A percentile compares a stretch with the other conserved stretches of the same genome.
Evolutionary conservation across 2,113 vertebrate species (phyloP).

Genomic region (Gobius niger): DNA sequence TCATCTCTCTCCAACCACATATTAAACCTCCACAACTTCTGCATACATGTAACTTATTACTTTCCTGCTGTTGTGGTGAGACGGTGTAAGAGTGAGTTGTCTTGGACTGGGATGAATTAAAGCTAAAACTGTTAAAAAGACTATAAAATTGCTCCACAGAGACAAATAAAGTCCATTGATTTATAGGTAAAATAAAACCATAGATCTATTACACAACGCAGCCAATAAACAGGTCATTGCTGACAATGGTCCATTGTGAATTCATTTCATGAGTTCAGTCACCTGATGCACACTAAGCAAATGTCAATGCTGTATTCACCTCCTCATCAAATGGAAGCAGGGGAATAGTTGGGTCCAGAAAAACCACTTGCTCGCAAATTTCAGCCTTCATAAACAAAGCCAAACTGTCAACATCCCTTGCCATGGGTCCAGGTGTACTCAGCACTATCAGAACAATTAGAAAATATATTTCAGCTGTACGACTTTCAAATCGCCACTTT

Average conservation of each 20-base stretch:
- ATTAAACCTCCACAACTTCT: too few species aligned
- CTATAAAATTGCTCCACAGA: neutral
- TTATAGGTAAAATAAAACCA: too few species aligned
- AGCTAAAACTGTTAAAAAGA: too few species aligned
- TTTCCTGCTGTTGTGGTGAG: too few species aligned
- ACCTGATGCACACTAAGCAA: neutral
- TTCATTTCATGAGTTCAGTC: neutral
- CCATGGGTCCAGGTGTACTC: slow-evolving; percentile 80
- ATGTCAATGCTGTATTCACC: slow-evolving; percentile 34
- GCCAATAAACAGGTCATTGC: too few species aligned
- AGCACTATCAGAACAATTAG: slow-evolving; percentile 61
- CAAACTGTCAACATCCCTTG: slow-evolving; percentile 86
- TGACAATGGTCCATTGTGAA: neutral
- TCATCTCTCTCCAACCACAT: too few species aligned
- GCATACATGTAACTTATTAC: too few species aligned
- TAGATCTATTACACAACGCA: too few species aligned
- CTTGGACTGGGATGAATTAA: too few species aligned
- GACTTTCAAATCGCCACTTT: neutral
- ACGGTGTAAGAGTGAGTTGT: too few species aligned
- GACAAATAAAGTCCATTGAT: neutral
- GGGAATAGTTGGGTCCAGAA: slow-evolving; percentile 85
- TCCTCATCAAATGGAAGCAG: slow-evolving; percentile 83
- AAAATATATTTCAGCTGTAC: neutral
- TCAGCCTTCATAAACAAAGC: slow-evolving; percentile 86
- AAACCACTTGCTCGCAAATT: slow-evolving; percentile 88